These are phyloP conservation scores for Ramphastos sulfuratus DNA, from an alignment of 2,113 vertebrate species.

Conservation along the genomic window DNA sequence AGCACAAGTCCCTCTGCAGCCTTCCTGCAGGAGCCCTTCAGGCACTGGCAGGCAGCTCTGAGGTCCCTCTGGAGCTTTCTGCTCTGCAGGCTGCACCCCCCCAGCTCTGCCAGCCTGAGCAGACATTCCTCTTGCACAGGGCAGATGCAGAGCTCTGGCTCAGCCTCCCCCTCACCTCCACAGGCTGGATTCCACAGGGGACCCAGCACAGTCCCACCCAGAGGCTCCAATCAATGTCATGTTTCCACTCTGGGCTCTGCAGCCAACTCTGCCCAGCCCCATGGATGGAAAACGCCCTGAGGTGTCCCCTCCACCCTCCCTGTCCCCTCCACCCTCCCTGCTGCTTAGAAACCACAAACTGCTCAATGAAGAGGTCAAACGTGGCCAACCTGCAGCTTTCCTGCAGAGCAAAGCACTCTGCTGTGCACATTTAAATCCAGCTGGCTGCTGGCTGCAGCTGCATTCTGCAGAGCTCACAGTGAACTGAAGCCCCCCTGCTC, in stretches of 20 bases:
- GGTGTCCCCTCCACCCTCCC: neutral
- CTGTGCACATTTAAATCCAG: neutral
- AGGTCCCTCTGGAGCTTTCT: too few species aligned
- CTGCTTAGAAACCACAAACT: neutral
- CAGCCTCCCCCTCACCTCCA: neutral
- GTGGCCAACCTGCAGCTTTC: neutral
- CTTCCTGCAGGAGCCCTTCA: too few species aligned
- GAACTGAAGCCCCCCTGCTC: neutral
- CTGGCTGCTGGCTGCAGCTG: neutral
- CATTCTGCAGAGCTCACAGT: neutral
- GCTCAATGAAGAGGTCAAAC: neutral
- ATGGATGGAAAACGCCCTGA: constrained; percentile 57
- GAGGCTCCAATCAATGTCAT: neutral
- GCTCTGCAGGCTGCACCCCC: too few species aligned
- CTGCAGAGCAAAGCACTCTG: neutral
- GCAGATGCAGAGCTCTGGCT: neutral
- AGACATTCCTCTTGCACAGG: neutral
- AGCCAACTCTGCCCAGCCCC: neutral
- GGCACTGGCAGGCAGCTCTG: too few species aligned
- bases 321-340: neutral
- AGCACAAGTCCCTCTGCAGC: too few species aligned
- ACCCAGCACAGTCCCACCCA: neutral
- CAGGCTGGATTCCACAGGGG: neutral
- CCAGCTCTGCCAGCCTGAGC: neutral
- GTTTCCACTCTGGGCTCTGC: neutral